phyloP scores from a whole-genome alignment of 2,888 invertebrate species.

The Gymnosoma rotundatum region DNA sequence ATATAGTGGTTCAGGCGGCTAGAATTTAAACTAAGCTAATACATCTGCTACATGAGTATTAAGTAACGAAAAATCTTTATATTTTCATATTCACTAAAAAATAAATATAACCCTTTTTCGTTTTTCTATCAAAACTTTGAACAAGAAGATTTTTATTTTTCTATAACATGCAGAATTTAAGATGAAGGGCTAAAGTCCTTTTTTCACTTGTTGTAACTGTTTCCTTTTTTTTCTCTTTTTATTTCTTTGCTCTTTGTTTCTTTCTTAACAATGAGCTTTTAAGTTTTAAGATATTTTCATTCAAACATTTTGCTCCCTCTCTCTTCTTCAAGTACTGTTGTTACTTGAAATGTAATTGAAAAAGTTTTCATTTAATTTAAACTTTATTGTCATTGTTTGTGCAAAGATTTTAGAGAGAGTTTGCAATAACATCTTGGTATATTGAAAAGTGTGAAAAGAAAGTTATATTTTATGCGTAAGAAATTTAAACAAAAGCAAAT shows the following conservation, averaged over 20 bases:
- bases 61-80: too few relatives aligned
- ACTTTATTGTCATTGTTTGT: constrained; percentile 70
- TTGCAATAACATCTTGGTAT: neutral
- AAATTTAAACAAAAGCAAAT: constrained; percentile 27
- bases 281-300: neutral
- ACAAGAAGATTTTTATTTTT: too few relatives aligned
- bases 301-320: constrained; percentile 14
- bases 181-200: constrained; percentile 4
- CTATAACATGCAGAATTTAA: constrained; percentile 17
- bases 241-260: neutral
- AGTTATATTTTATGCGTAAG: constrained; percentile 29
- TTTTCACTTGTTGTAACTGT: constrained; percentile 29
- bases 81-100: too few relatives aligned
- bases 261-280: neutral
- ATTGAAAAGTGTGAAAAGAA: constrained; percentile 34
- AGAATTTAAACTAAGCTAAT: too few relatives aligned
- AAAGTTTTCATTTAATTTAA: constrained; percentile 74
- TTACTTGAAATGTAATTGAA: constrained; percentile 72
- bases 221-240: constrained; percentile 68
- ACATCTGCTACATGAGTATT: too few relatives aligned
- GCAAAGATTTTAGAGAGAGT: neutral
- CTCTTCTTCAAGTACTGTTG: constrained; percentile 10
- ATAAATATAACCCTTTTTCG: too few relatives aligned
- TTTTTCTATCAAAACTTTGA: too few relatives aligned
- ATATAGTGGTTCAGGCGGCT: too few relatives aligned